A percentile compares a stretch with the other conserved stretches of the same genome.
Evolutionary conservation across 2,797 vertebrate species (phyloP).

Genomic region (Malurus splendens): DNA sequence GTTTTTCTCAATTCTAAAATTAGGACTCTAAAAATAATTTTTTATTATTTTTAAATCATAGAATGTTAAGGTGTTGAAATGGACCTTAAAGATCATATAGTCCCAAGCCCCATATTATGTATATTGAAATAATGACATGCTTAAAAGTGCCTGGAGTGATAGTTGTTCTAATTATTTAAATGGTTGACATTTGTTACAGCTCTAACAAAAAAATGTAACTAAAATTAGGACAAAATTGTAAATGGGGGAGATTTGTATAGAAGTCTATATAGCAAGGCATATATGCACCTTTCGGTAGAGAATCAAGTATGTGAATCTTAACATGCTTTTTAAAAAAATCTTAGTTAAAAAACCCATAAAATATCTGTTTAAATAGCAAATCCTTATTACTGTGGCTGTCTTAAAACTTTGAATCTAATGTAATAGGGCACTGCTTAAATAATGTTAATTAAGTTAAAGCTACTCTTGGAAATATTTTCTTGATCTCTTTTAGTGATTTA

Average conservation of each 20-base stretch:
- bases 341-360: neutral
- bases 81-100: neutral
- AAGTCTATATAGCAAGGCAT: neutral
- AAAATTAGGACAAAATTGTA: neutral
- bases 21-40: neutral
- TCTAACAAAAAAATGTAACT: neutral
- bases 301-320: neutral
- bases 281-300: neutral
- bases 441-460: neutral
- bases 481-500: neutral
- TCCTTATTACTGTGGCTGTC: neutral
- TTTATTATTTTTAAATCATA: neutral
- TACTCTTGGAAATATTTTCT: neutral
- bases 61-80: neutral
- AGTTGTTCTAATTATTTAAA: neutral
- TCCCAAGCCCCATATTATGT: neutral
- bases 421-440: neutral
- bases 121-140: neutral
- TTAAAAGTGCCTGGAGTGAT: neutral
- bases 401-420: neutral
- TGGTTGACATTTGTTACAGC: neutral
- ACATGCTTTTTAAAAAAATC: neutral
- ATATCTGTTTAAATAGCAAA: neutral
- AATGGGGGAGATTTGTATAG: neutral
- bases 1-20: neutral